phyloP scores from a whole-genome alignment of 2,113 vertebrate species.

The Apistogramma diplotaenia region DNA sequence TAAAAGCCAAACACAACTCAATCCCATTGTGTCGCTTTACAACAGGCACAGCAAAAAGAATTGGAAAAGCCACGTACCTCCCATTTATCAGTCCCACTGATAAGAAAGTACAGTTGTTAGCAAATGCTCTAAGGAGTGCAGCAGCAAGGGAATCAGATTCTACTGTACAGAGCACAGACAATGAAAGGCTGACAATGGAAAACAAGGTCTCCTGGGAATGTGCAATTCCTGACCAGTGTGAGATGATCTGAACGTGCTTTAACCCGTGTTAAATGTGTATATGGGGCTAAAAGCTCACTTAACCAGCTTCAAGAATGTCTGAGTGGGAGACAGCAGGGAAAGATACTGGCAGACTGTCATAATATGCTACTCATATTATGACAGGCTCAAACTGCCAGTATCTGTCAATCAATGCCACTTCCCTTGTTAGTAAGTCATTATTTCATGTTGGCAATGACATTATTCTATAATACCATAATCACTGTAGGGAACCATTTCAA shows the following conservation, averaged over 20 bases:
- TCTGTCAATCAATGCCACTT: background rate
- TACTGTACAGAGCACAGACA: background rate
- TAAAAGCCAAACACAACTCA: conserved; percentile 20
- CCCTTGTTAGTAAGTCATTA: background rate
- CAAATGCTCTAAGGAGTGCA: background rate
- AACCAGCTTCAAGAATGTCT: background rate
- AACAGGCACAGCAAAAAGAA: background rate
- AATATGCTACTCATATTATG: background rate
- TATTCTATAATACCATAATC: background rate
- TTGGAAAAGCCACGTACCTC: background rate
- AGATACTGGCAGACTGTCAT: background rate
- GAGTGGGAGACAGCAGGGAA: background rate
- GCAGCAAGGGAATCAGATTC: background rate
- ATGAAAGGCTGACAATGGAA: background rate
- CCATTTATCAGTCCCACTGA: conserved; percentile 15
- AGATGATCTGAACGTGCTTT: background rate
- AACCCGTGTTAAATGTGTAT: background rate
- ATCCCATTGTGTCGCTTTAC: background rate
- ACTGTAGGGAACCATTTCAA: background rate
- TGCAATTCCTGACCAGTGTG: background rate
- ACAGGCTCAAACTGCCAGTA: background rate
- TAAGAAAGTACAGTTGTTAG: conserved; percentile 18
- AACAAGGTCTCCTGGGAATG: background rate
- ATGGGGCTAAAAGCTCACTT: background rate
- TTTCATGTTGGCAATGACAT: background rate